Conservation (phyloP, 2,888 invertebrate species). For the Alviniconcha strummeri region DNA sequence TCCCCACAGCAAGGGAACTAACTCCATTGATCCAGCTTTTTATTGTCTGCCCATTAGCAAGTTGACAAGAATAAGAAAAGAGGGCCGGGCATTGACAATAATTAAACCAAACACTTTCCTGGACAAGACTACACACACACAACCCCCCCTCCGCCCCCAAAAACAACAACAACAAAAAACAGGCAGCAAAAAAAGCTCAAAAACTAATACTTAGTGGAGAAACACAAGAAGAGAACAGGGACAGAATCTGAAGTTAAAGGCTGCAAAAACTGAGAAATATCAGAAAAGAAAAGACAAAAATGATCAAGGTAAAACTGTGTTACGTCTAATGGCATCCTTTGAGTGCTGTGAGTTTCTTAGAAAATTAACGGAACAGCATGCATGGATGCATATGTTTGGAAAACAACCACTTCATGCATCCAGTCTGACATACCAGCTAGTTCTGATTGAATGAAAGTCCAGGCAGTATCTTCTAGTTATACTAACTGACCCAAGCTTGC, state of each 20-base stretch:
- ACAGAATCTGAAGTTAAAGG: background rate
- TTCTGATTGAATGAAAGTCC: too few species aligned
- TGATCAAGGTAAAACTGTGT: too few species aligned
- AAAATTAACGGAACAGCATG: too few species aligned
- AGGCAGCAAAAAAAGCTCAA: background rate
- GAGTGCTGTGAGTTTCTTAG: too few species aligned
- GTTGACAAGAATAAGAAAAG: slow-evolving; percentile 20
- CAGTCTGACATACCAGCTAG: too few species aligned
- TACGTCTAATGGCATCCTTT: too few species aligned
- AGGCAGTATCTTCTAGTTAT: too few species aligned
- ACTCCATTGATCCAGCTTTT: slow-evolving; percentile 26
- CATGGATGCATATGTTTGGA: too few species aligned
- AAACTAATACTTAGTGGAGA: background rate
- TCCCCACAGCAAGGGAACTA: slow-evolving; percentile 22
- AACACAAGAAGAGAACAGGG: background rate
- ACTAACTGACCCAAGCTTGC: too few species aligned
- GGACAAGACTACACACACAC: background rate
- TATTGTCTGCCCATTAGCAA: slow-evolving; percentile 29
- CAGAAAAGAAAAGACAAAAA: too few species aligned
- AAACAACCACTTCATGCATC: too few species aligned
- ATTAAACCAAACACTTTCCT: slow-evolving; percentile 24
- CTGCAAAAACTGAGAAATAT: too few species aligned
- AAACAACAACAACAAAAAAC: background rate
- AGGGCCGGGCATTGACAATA: slow-evolving; percentile 17
- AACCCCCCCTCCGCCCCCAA: background rate